Percentiles rank a stretch among this genome's conserved stretches.
Conservation (phyloP, 2,888 invertebrate genomes). For the Pseudanteris insignis region DNA sequence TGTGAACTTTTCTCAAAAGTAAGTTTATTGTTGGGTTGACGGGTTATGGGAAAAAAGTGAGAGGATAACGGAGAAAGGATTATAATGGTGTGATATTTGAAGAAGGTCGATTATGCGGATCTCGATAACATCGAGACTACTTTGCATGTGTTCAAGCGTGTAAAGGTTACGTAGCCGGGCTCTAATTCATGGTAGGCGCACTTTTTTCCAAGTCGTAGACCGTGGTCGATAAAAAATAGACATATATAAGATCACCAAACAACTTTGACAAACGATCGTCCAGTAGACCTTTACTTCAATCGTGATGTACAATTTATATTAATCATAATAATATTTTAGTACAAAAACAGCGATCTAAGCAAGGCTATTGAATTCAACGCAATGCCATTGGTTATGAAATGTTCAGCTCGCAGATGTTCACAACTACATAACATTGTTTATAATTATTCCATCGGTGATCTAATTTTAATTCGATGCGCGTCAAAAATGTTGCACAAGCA, state of each 20-base stretch:
- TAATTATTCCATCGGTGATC: neutral
- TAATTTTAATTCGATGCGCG: slow-evolving; percentile 15
- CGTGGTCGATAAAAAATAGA: no score
- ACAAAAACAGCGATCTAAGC: no score
- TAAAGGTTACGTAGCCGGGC: slow-evolving; percentile 37
- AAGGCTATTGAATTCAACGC: no score
- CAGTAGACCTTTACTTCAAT: no score
- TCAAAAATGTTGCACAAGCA: slow-evolving; percentile 11
- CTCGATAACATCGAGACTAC: slow-evolving; percentile 41
- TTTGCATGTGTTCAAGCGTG: slow-evolving; percentile 37
- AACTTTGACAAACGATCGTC: no score
- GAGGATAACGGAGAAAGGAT: slow-evolving; percentile 40
- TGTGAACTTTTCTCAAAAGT: slow-evolving; percentile 22
- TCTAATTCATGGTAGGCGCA: slow-evolving; percentile 4
- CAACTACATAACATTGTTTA: no score
- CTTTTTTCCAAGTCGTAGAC: no score
- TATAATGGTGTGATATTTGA: slow-evolving; percentile 44
- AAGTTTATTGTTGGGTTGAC: slow-evolving; percentile 37
- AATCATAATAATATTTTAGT: no score
- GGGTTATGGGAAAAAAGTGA: slow-evolving; percentile 39
- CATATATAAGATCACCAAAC: no score
- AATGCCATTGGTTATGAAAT: no score
- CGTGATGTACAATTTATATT: no score
- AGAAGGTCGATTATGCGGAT: slow-evolving; percentile 46
- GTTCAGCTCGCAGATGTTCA: no score